Base-by-base conservation (phyloP, 2,888 invertebrate genomes). In the Drosophila kambysellisi region DNA sequence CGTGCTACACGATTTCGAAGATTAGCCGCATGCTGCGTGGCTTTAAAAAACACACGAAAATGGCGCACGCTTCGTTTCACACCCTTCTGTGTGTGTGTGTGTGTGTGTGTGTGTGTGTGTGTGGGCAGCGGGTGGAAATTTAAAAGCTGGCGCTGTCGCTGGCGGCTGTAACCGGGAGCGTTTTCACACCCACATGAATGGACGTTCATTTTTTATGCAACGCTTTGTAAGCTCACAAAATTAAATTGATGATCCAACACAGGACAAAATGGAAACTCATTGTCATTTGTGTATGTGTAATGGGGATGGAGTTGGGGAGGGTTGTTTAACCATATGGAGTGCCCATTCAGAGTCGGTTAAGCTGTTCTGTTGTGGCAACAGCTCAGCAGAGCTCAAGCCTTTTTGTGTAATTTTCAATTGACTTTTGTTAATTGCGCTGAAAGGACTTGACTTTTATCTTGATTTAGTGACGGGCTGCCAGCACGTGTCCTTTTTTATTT, bases 1-100 rank as follows among this genome's bases (percentile, higher is more conserved):
- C 88, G 80, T 80, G 70, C 74, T 76, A 88, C 86, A 88, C 69
- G 89, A 88, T 90, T 88, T 90, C 84, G 58, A 82, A 88, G 90
- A 88, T 88, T 88, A 88, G 87, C 84, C 75, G 74, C 76, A 76
- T 88, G 87, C 82, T 76, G 87, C 61, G 80, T 76, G 75, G 83
- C 83, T 74, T 78, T 67, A 79, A 75, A 68, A 73, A 87, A 84
- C 88, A 84, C 74, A 67, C 76, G 85, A 82, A 87, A 89, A 89
- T 73, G 71, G 59, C 64, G 70, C 69, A 84, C 80, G 89, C 85
- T 85, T 80, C 75, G 85, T 41, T 89, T 87, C 82, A 84, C 85
- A 89, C 89, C 84, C 85, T 87, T 85, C 77, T 71, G 52, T 50
- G 43, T 52, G 39, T 32, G 20, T 53, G 33, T 66, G 4, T 60